Percentiles rank a stretch among this genome's conserved stretches.
Conservation (phyloP, 2,888 invertebrate species). For the Drosophila ezoana region DNA sequence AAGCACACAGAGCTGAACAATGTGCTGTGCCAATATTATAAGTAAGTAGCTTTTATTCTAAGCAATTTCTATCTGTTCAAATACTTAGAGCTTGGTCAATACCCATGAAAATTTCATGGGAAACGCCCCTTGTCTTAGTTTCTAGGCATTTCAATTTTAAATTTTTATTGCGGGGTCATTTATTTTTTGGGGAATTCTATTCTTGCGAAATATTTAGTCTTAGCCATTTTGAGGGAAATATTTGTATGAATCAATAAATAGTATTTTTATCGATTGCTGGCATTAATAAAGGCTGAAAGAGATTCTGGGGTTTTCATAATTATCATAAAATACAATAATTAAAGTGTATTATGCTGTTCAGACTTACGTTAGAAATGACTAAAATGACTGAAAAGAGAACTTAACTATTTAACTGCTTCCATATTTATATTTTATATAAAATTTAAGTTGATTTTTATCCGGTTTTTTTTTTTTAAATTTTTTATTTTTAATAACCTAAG, state of each 20-base stretch:
- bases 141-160: not conserved
- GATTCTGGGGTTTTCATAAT: not conserved
- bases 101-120: not conserved
- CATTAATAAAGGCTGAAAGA: not conserved
- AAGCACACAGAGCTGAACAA: not conserved
- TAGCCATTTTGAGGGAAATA: no score
- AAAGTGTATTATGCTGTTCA: no score
- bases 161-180: not conserved
- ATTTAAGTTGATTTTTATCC: not conserved
- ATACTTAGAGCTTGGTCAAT: conserved; percentile 1
- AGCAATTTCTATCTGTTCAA: not conserved
- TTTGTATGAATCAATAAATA: not conserved
- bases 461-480: no score
- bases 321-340: no score
- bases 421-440: not conserved
- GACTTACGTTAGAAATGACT: not conserved
- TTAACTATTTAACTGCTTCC: not conserved
- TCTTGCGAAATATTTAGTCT: not conserved
- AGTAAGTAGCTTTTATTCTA: conserved; percentile 12
- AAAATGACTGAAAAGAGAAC: no score
- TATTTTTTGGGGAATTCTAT: not conserved
- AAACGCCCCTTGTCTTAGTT: no score
- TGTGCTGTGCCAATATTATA: not conserved
- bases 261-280: not conserved
- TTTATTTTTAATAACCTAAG: no score